Evolutionary conservation across 2,797 vertebrate species (phyloP).

Genomic region (Chaunax sp.): DNA sequence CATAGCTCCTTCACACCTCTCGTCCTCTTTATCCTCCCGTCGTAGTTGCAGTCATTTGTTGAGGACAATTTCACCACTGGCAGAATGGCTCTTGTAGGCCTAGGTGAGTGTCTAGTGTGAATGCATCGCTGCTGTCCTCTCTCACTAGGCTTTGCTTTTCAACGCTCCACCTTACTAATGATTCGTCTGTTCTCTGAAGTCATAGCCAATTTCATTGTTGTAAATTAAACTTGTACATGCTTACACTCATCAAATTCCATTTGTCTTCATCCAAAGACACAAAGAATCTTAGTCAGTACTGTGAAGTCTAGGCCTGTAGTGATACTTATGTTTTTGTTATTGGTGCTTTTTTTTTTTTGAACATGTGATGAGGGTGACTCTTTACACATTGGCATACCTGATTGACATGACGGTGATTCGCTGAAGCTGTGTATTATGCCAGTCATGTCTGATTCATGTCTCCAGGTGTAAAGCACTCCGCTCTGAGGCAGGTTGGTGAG

Average conservation of each 20-base stretch:
- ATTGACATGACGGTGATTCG: no score
- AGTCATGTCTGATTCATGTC: conserved; percentile 4
- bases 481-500: conserved; percentile 89
- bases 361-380: not conserved
- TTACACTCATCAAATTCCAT: conserved; percentile 3
- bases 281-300: not conserved
- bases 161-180: not conserved
- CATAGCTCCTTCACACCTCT: conserved; percentile 25
- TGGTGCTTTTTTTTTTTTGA: conserved; percentile 2
- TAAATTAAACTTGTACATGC: not conserved
- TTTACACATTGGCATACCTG: conserved; percentile 5
- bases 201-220: not conserved
- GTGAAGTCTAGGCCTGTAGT: not conserved
- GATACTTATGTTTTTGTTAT: not conserved
- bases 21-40: conserved; percentile 23
- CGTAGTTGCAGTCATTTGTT: conserved; percentile 90
- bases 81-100: conserved; percentile 93
- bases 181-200: not conserved
- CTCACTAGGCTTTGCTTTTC: not conserved
- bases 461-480: conserved; percentile 89
- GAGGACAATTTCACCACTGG: conserved; percentile 90
- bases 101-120: conserved; percentile 82
- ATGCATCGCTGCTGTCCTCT: conserved; percentile 3
- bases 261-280: not conserved
- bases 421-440: conserved; percentile 2